These are phyloP conservation scores for Chelonus insularis DNA, from an alignment of 1,140 invertebrate genomes.

Conservation along the genomic window DNA sequence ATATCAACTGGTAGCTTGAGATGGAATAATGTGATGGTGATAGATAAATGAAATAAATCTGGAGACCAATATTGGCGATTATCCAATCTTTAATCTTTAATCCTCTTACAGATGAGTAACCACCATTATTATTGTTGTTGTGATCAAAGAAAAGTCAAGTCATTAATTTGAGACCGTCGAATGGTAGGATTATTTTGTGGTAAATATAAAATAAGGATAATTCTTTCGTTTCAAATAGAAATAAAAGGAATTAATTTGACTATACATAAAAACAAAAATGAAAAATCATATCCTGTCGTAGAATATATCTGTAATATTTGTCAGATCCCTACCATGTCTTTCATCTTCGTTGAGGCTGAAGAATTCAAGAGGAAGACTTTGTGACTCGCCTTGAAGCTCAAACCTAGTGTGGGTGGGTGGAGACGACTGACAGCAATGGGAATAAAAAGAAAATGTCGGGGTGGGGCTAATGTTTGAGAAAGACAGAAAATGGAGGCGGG, in stretches of 20 bases:
- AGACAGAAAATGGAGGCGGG: conserved; percentile 19
- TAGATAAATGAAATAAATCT: conserved; percentile 18
- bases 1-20: background rate
- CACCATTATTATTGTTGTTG: conserved; percentile 25
- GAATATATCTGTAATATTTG: too few relatives aligned
- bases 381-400: too few relatives aligned
- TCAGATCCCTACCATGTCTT: too few relatives aligned
- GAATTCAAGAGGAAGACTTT: too few relatives aligned
- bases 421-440: conserved; percentile 27
- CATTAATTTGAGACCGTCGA: too few relatives aligned
- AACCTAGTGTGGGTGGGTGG: conserved; percentile 28
- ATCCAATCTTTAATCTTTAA: conserved; percentile 32
- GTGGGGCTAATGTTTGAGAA: conserved; percentile 24
- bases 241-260: too few relatives aligned
- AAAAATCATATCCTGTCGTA: too few relatives aligned
- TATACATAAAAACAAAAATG: too few relatives aligned
- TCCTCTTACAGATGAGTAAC: conserved; percentile 31
- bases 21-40: conserved; percentile 19
- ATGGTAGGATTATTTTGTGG: too few relatives aligned
- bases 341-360: too few relatives aligned
- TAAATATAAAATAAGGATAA: too few relatives aligned
- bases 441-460: conserved; percentile 33
- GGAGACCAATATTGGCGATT: conserved; percentile 19
- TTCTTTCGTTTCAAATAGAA: too few relatives aligned
- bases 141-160: conserved; percentile 25